Evolutionary conservation across 2,888 invertebrate genomes (phyloP), one percentile per base, ranked within the genome.

Genomic region (Lasioglossum villosulum): DNA sequence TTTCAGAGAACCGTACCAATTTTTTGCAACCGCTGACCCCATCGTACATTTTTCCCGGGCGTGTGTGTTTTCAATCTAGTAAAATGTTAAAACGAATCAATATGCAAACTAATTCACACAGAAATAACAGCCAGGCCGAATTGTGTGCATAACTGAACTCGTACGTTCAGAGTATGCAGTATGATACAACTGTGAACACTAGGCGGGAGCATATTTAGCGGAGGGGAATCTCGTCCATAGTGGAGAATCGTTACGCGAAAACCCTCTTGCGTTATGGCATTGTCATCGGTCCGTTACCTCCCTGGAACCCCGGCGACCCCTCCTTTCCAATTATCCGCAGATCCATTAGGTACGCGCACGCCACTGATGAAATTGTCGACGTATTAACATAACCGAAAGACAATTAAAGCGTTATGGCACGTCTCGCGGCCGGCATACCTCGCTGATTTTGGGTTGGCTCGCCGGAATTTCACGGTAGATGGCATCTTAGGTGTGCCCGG

Each of bases 321-420:
- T 79, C 81, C 83, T 74, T 90, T 83, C 93, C 94, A 94, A 94
- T 94, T 93, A 94, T 91, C 81, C 84, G 90, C 86, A 92, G 93
- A 92, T 92, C 94, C 93, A 94, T 94, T 94, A 94, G 93, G 88
- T 86, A 79, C 90, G 87, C 84, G 87, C 90, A 90, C 90, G 87
- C 91, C 89, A 56, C 76, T 75, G 88, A 89, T 82, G 90, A 92
- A 94, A 94, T 94, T 93, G 94, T 94, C 90, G 89, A 77, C 90
- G 89, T 92, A 94, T 94, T 94, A 93, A 94, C 94, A 94, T 93
- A 94, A 94, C 93, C 92, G 92, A 87, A 90, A 89, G 90, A 89
- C 92, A 92, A 94, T 94, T 94, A 94, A 93, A 90, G 80, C 89
- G 86, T 88, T 85, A 88, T 87, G 80, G 75, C 56, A 81, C 56